A percentile compares a stretch with the other conserved stretches of the same genome.
These are phyloP conservation scores for Armadillidium nasatum DNA, from an alignment of 1,140 invertebrate genomes.

Conservation along the genomic window DNA sequence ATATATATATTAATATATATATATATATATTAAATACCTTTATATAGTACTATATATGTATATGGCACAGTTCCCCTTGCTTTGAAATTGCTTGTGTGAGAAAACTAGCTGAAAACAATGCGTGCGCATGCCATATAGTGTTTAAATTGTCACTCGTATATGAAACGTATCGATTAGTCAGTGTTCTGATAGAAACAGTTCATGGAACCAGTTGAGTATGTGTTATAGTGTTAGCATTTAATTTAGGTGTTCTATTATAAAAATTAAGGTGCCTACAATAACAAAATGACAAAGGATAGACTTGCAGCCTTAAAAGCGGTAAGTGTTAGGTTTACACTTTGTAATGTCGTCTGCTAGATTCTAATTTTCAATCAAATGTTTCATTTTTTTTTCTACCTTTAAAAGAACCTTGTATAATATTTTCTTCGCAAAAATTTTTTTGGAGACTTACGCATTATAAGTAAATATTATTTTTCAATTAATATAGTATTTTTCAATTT, in stretches of 20 bases:
- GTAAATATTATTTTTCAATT: too few species aligned
- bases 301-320: background rate
- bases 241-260: background rate
- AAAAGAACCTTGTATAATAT: too few species aligned
- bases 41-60: too few species aligned
- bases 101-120: slow-evolving; percentile 1
- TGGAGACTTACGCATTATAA: too few species aligned
- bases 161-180: slow-evolving; percentile 8
- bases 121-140: background rate
- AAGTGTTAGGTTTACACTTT: background rate
- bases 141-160: background rate
- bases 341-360: background rate
- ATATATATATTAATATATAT: too few species aligned
- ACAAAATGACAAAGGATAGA: slow-evolving; percentile 13
- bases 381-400: too few species aligned
- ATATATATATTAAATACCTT: too few species aligned
- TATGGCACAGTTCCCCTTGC: too few species aligned
- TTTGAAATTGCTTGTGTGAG: too few species aligned
- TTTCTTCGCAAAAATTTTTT: too few species aligned
- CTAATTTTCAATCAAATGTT: too few species aligned
- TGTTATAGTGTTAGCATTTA: slow-evolving; percentile 7
- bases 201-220: slow-evolving; percentile 2
- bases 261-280: background rate
- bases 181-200: background rate
- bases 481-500: too few species aligned